Conservation (phyloP, 1,140 invertebrate genomes). For the Drosophila pandora region DNA sequence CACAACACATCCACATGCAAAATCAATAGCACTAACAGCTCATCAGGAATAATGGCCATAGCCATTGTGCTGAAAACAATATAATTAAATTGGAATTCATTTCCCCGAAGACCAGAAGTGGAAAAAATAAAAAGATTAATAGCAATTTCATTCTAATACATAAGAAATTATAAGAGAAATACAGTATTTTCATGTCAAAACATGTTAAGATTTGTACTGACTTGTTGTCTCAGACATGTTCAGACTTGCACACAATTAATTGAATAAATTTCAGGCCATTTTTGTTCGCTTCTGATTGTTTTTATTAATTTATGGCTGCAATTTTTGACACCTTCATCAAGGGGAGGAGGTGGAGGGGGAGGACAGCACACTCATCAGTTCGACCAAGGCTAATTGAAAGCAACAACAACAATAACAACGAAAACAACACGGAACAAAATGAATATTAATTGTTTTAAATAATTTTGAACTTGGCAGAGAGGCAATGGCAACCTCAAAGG, state of each 20-base stretch:
- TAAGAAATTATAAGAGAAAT: no score
- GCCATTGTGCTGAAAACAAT: constrained; percentile 44
- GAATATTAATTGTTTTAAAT: constrained; percentile 83
- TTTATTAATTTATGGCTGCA: constrained; percentile 76
- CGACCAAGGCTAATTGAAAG: constrained; percentile 60
- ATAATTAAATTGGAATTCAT: constrained; percentile 42
- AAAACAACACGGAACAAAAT: constrained; percentile 66
- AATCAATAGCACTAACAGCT: constrained; percentile 60
- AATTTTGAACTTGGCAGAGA: constrained; percentile 81
- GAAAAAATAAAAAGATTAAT: not conserved
- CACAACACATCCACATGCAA: constrained; percentile 30
- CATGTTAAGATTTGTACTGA: no score
- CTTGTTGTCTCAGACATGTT: no score
- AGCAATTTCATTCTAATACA: not conserved
- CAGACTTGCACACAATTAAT: constrained; percentile 18
- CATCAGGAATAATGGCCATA: not conserved
- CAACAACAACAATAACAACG: constrained; percentile 9
- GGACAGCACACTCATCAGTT: constrained; percentile 13
- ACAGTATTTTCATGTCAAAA: no score
- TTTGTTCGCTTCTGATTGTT: constrained; percentile 41
- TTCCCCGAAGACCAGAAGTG: constrained; percentile 2
- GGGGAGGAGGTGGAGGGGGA: not conserved
- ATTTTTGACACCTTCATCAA: constrained; percentile 72
- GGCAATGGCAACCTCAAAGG: constrained; percentile 33
- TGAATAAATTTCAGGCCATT: constrained; percentile 53